These are phyloP conservation scores for Charadrius vociferus DNA, from an alignment of 2,113 vertebrate genomes.

Conservation along the genomic window DNA sequence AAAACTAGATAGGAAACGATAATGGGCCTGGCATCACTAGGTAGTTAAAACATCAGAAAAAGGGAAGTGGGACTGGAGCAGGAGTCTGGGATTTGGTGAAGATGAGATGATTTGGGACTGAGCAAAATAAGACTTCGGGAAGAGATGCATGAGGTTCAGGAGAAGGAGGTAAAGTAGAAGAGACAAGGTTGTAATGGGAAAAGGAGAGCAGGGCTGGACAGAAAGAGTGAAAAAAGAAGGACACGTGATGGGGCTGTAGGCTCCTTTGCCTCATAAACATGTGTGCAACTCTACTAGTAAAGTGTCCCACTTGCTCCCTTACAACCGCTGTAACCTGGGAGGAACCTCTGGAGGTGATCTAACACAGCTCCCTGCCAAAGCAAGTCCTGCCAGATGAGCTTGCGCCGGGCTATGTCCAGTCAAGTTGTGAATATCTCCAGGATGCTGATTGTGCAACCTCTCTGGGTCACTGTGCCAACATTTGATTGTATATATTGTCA, in stretches of 20 bases:
- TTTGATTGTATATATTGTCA: neutral
- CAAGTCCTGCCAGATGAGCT: neutral
- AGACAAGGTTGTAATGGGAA: neutral
- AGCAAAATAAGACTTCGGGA: neutral
- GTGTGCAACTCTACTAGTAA: neutral
- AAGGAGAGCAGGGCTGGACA: neutral
- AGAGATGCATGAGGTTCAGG: neutral
- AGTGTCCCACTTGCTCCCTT: neutral
- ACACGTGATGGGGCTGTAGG: fast-evolving
- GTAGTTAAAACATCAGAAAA: neutral
- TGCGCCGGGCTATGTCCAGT: neutral
- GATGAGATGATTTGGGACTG: neutral
- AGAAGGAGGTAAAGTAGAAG: neutral
- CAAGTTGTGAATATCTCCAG: neutral
- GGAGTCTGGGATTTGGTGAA: neutral
- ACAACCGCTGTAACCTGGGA: neutral
- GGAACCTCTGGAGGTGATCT: neutral
- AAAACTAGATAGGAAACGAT: neutral
- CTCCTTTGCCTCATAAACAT: neutral
- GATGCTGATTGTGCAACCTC: neutral
- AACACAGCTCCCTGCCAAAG: neutral
- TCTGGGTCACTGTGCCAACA: neutral
- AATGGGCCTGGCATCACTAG: neutral
- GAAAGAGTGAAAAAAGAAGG: neutral
- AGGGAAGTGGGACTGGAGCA: neutral